Conservation (phyloP, 1,140 invertebrate genomes). For the Eubasilissa regina region DNA sequence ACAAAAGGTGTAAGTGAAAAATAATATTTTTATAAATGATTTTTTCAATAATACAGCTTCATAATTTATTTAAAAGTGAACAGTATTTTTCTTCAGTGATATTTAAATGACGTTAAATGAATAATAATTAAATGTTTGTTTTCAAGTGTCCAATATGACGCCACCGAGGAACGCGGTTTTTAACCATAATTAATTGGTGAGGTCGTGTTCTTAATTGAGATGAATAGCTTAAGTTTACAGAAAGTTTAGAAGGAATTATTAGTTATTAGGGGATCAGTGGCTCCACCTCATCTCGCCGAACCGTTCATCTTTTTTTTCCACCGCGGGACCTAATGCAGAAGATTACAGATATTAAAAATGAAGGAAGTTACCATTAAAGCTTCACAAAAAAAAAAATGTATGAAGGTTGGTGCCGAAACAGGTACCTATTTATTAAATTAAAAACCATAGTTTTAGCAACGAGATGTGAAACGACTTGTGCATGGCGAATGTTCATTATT, state of each 20-base stretch:
- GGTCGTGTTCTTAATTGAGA: conserved; percentile 28
- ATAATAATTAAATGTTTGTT: conserved; percentile 9
- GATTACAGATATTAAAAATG: neutral
- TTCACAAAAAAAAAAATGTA: neutral
- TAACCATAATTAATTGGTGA: conserved; percentile 36
- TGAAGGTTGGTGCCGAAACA: neutral
- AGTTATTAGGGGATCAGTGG: conserved; percentile 17
- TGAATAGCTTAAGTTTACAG: conserved; percentile 10
- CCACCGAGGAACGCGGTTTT: conserved; percentile 16
- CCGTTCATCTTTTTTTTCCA: no score
- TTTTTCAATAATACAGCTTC: neutral
- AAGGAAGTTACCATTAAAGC: neutral
- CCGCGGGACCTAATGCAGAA: neutral
- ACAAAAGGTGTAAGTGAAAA: no score
- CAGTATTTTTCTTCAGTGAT: neutral
- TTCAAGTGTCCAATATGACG: conserved; percentile 37
- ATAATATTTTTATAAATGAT: neutral
- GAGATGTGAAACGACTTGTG: conserved; percentile 20
- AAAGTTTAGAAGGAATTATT: conserved; percentile 22
- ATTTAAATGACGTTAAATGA: conserved; percentile 3
- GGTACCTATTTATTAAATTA: conserved; percentile 32
- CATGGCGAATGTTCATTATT: conserved; percentile 23
- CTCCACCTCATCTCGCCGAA: neutral
- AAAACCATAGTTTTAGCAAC: conserved; percentile 22
- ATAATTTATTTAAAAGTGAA: neutral